Conservation (phyloP, 2,113 vertebrate genomes). For the Silurus glanis region DNA sequence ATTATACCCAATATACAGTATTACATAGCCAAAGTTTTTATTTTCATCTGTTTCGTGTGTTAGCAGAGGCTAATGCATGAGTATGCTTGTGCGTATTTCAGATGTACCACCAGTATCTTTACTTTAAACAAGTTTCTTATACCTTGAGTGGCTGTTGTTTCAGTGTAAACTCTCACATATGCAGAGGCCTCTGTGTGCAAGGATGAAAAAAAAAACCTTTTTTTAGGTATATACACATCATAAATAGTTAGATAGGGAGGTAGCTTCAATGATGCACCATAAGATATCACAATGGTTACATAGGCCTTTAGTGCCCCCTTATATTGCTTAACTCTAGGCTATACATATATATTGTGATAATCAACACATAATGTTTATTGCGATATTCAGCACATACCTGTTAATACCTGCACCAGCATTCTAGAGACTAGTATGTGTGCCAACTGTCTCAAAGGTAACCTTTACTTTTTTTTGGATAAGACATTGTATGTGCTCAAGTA, state of each 20-base stretch:
- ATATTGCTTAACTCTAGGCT: neutral
- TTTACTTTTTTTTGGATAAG: neutral
- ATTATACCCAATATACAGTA: too few relatives aligned
- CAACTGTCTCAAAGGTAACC: neutral
- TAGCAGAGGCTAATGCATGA: neutral
- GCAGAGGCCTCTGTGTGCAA: neutral
- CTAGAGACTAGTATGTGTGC: neutral
- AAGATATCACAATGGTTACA: neutral
- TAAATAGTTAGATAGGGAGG: conserved; percentile 7
- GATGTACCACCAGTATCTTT: neutral
- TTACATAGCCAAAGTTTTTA: neutral
- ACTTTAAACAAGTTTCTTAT: neutral
- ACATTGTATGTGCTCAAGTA: neutral
- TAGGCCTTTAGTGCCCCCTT: neutral
- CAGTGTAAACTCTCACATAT: conserved; percentile 14
- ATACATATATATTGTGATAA: neutral
- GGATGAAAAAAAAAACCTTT: neutral
- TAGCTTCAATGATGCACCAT: conserved; percentile 30
- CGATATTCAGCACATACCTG: neutral
- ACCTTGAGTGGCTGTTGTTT: neutral
- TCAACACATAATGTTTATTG: neutral
- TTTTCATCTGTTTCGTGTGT: neutral
- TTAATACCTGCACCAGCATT: neutral
- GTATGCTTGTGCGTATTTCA: conserved; percentile 14
- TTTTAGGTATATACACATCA: neutral